A percentile compares a stretch with the other conserved stretches of the same genome.
These are phyloP conservation scores for Drosophila colorata DNA, from an alignment of 2,888 invertebrate species.

Conservation along the genomic window DNA sequence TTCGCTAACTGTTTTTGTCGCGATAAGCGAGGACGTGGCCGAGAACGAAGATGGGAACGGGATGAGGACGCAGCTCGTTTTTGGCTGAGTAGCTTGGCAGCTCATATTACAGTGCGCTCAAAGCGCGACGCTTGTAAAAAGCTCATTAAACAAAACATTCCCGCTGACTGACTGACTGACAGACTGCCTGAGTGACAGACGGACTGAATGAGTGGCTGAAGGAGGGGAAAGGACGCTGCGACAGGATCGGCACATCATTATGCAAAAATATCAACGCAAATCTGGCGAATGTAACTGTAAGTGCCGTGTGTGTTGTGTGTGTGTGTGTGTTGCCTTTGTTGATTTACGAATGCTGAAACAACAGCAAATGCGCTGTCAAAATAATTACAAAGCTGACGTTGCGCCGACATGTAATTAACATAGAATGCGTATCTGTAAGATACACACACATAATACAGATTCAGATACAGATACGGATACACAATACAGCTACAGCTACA, in stretches of 20 bases:
- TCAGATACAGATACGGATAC: slow-evolving; percentile 4
- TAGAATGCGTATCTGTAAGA: slow-evolving; percentile 64
- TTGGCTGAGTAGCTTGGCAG: slow-evolving; percentile 12
- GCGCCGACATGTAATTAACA: slow-evolving; percentile 74
- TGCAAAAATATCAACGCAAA: slow-evolving; percentile 53
- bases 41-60: neutral
- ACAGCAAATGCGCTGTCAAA: slow-evolving; percentile 69
- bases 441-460: slow-evolving; percentile 34
- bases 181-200: slow-evolving; percentile 23
- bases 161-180: slow-evolving; percentile 26
- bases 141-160: slow-evolving; percentile 68
- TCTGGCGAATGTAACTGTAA: slow-evolving; percentile 60
- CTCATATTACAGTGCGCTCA: slow-evolving; percentile 24
- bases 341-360: slow-evolving; percentile 60
- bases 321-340: slow-evolving; percentile 34
- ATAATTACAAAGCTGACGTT: slow-evolving; percentile 72
- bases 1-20: slow-evolving; percentile 31
- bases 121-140: slow-evolving; percentile 57
- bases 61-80: slow-evolving; percentile 6
- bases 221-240: slow-evolving; percentile 6
- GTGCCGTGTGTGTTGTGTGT: slow-evolving; percentile 3
- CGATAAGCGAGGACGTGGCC: slow-evolving; percentile 9
- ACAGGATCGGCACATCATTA: slow-evolving; percentile 66
- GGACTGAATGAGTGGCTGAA: neutral
- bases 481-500: slow-evolving; percentile 9